A percentile compares a stretch with the other conserved stretches of the same genome.
phyloP scores from a whole-genome alignment of 2,888 invertebrate genomes.

The Meiosimyza decipiens region DNA sequence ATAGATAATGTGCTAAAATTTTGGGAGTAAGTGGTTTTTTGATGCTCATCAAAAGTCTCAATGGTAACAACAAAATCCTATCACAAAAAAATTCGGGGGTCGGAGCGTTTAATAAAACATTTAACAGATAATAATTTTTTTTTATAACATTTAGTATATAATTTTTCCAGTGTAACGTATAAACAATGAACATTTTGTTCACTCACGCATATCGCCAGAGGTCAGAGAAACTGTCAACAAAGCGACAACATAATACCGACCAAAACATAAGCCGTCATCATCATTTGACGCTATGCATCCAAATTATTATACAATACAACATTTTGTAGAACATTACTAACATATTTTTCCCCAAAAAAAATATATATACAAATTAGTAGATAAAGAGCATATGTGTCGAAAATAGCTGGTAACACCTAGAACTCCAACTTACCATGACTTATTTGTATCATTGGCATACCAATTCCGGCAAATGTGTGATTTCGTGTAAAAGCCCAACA shows the following conservation, averaged over 20 bases:
- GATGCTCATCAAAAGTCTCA: no score
- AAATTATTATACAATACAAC: neutral
- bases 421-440: slow-evolving; percentile 63
- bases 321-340: neutral
- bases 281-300: neutral
- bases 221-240: slow-evolving; percentile 50
- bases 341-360: slow-evolving; percentile 3
- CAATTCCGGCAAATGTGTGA: slow-evolving; percentile 48
- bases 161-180: neutral
- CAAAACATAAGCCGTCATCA: neutral
- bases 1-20: no score
- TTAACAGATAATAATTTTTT: neutral
- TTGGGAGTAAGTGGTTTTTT: no score
- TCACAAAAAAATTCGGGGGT: no score
- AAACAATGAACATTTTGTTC: slow-evolving; percentile 8
- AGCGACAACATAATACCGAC: slow-evolving; percentile 25
- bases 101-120: no score
- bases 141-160: neutral
- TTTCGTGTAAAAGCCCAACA: slow-evolving; percentile 45
- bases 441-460: slow-evolving; percentile 63
- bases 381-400: neutral
- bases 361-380: neutral
- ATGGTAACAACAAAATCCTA: no score
- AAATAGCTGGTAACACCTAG: neutral
- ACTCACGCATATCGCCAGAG: slow-evolving; percentile 57